These are phyloP conservation scores for Scomberomorus guttatus DNA, from an alignment of 2,797 vertebrate species.

Conservation along the genomic window DNA sequence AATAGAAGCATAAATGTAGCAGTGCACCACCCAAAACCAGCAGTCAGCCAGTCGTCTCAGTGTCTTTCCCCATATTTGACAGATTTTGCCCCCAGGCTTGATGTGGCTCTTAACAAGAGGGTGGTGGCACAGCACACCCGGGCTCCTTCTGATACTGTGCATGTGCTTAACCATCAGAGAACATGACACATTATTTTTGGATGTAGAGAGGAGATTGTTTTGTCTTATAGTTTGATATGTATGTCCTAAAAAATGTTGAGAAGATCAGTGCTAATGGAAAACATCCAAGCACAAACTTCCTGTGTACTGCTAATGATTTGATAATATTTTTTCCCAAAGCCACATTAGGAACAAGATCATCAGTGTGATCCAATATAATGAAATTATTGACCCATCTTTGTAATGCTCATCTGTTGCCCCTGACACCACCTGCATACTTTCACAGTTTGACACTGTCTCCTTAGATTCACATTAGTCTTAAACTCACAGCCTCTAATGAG, in stretches of 20 bases:
- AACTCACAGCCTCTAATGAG: too few relatives aligned
- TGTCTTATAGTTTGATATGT: too few relatives aligned
- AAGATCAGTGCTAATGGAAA: not conserved
- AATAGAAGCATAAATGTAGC: slow-evolving; percentile 65
- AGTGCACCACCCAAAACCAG: slow-evolving; percentile 72
- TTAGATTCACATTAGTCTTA: too few relatives aligned
- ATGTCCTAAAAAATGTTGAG: too few relatives aligned
- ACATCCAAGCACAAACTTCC: not conserved
- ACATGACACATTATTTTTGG: slow-evolving; percentile 8
- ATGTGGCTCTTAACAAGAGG: slow-evolving; percentile 62
- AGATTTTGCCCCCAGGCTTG: slow-evolving; percentile 67
- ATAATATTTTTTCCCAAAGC: too few relatives aligned
- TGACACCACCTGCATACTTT: not conserved
- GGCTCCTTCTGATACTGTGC: slow-evolving; percentile 40
- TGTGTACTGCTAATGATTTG: not conserved
- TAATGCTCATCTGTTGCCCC: not conserved
- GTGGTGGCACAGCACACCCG: slow-evolving; percentile 26
- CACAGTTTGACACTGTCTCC: not conserved
- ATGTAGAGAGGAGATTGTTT: not conserved
- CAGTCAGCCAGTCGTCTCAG: slow-evolving; percentile 50
- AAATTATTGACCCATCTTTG: not conserved
- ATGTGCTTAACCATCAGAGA: slow-evolving; percentile 50
- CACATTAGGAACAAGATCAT: not conserved
- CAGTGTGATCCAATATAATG: too few relatives aligned
- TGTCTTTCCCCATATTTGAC: slow-evolving; percentile 56